Evolutionary conservation across 2,797 vertebrate genomes (phyloP).

Genomic region (Ceyx erithaca): DNA sequence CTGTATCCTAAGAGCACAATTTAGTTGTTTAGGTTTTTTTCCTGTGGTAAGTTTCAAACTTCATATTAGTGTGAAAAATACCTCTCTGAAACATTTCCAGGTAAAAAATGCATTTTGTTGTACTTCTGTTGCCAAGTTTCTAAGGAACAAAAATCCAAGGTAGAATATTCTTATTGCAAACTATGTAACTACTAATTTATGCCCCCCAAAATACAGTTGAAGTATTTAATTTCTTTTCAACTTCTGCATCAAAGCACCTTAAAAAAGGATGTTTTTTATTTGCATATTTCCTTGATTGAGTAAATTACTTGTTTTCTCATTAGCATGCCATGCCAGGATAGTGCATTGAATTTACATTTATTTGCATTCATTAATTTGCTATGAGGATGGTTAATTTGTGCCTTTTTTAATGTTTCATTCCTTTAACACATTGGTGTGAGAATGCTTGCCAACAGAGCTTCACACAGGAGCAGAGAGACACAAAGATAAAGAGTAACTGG

Average conservation of each 20-base stretch:
- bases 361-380: constrained; percentile 68
- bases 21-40: background rate
- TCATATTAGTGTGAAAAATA: background rate
- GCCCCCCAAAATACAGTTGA: background rate
- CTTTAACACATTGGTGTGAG: constrained; percentile 32
- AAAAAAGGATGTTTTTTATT: constrained; percentile 60
- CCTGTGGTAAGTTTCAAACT: background rate
- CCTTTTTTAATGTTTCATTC: constrained; percentile 24
- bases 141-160: background rate
- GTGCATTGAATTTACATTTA: constrained; percentile 60
- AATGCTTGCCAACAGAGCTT: background rate
- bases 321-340: constrained; percentile 38
- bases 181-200: background rate
- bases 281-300: constrained; percentile 70
- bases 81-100: background rate
- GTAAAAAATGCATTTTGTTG: background rate
- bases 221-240: constrained; percentile 27
- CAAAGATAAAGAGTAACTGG: background rate
- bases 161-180: background rate
- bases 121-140: background rate
- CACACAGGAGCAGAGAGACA: background rate
- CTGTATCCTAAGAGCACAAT: background rate
- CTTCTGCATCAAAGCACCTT: constrained; percentile 23
- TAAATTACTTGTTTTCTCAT: constrained; percentile 60
- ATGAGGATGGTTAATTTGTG: constrained; percentile 44